phyloP scores from a whole-genome alignment of 2,888 invertebrate genomes.

The Leptopilina myrica region DNA sequence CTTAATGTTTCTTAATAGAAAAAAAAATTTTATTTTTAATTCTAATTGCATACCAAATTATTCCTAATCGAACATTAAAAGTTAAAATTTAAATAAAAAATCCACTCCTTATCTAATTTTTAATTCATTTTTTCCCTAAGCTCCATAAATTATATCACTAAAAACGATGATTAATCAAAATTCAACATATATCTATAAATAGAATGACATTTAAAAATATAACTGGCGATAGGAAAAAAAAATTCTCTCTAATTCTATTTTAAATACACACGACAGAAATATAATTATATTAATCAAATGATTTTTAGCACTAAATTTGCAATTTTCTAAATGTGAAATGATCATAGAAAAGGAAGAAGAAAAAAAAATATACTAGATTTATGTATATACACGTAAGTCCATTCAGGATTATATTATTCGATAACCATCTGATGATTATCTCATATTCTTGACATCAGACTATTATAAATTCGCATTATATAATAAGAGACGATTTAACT shows the following conservation, averaged over 20 bases:
- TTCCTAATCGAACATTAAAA: too few relatives aligned
- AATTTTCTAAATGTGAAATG: not conserved
- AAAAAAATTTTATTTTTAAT: not conserved
- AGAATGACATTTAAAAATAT: too few relatives aligned
- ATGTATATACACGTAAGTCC: not conserved
- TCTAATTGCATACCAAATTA: too few relatives aligned
- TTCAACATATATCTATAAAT: too few relatives aligned
- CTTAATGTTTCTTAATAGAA: not conserved
- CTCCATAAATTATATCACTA: too few relatives aligned
- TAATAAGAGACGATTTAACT: constrained; percentile 5
- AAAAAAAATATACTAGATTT: not conserved
- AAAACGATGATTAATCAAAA: too few relatives aligned
- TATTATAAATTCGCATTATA: not conserved
- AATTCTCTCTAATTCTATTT: not conserved
- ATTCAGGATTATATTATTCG: not conserved
- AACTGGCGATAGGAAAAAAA: not conserved
- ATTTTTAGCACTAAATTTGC: not conserved
- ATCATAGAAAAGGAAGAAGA: too few relatives aligned
- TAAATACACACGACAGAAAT: not conserved
- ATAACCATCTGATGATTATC: constrained; percentile 5
- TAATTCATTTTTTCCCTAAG: too few relatives aligned
- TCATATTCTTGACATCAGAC: not conserved
- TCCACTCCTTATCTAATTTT: too few relatives aligned
- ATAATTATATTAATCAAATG: constrained; percentile 8
- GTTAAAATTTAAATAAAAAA: too few relatives aligned